These are phyloP conservation scores for Corydoras maculifer DNA, from an alignment of 2,113 vertebrate genomes.

Conservation along the genomic window DNA sequence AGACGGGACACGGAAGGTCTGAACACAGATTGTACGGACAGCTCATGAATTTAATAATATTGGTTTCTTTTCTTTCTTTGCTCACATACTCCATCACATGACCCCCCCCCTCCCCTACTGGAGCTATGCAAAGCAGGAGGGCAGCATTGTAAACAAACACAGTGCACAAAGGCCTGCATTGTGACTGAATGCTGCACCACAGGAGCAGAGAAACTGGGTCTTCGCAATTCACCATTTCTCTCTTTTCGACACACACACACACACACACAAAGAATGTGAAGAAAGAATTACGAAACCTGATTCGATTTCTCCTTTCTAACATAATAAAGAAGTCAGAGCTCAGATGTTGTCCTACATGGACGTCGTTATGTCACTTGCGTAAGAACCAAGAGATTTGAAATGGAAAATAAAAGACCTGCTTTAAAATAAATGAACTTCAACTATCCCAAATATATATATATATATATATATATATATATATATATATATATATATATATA, in stretches of 20 bases:
- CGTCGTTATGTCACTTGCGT: too few relatives aligned
- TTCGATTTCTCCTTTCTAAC: too few relatives aligned
- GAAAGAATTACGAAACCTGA: too few relatives aligned
- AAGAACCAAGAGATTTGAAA: too few relatives aligned
- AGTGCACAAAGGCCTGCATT: slow-evolving; percentile 62
- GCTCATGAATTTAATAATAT: slow-evolving; percentile 46
- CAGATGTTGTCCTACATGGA: too few relatives aligned
- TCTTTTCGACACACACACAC: background rate
- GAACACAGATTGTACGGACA: slow-evolving; percentile 47
- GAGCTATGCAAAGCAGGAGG: slow-evolving; percentile 67
- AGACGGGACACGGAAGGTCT: slow-evolving; percentile 19
- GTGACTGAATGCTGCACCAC: slow-evolving; percentile 42
- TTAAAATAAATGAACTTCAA: too few relatives aligned
- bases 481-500: too few relatives aligned
- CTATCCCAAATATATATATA: too few relatives aligned
- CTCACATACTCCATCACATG: slow-evolving; percentile 58
- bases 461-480: too few relatives aligned
- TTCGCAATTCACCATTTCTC: slow-evolving; percentile 11
- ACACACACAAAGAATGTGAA: background rate
- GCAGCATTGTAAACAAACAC: slow-evolving; percentile 63
- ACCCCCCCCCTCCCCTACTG: slow-evolving; percentile 53
- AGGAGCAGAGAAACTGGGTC: slow-evolving; percentile 18
- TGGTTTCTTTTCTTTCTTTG: slow-evolving; percentile 49
- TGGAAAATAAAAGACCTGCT: too few relatives aligned
- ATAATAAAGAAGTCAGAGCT: too few relatives aligned